These are phyloP conservation scores for Sarcophaga subvicina DNA, from an alignment of 2,888 invertebrate species.

Conservation along the genomic window DNA sequence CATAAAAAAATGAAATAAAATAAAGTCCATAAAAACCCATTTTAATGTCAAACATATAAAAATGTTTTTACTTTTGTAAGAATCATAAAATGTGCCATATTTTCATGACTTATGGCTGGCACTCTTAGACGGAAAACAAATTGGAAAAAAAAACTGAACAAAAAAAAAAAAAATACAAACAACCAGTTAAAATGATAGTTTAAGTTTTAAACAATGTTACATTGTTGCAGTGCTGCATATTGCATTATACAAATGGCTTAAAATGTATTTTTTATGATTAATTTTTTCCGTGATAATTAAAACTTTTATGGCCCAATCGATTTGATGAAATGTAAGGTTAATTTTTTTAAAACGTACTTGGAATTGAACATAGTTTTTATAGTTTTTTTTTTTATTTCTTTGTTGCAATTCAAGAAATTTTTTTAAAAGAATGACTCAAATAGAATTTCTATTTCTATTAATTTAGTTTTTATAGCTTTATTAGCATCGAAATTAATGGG, in stretches of 20 bases:
- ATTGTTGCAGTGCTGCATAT: neutral
- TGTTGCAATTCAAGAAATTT: neutral
- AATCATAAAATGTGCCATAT: slow-evolving; percentile 33
- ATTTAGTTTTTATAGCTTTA: neutral
- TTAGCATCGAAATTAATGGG: neutral
- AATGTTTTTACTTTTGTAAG: slow-evolving; percentile 25
- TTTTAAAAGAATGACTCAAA: neutral
- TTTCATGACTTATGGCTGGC: slow-evolving; percentile 35
- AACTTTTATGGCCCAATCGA: neutral
- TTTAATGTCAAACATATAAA: slow-evolving; percentile 33
- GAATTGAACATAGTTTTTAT: neutral
- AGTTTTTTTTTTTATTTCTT: neutral
- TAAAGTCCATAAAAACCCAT: slow-evolving; percentile 45
- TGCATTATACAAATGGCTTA: neutral
- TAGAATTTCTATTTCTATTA: neutral
- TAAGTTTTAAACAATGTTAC: slow-evolving; percentile 13
- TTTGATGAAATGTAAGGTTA: no score
- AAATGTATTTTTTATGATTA: neutral
- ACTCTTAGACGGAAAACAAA: slow-evolving; percentile 6
- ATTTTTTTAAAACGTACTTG: neutral
- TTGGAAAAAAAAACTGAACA: slow-evolving; percentile 4
- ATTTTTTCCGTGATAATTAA: neutral
- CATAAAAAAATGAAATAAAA: neutral
- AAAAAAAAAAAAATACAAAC: neutral
- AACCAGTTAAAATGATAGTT: neutral